These are phyloP conservation scores for Mus minutoides DNA, from an alignment of 2,797 vertebrate genomes.

Conservation along the genomic window DNA sequence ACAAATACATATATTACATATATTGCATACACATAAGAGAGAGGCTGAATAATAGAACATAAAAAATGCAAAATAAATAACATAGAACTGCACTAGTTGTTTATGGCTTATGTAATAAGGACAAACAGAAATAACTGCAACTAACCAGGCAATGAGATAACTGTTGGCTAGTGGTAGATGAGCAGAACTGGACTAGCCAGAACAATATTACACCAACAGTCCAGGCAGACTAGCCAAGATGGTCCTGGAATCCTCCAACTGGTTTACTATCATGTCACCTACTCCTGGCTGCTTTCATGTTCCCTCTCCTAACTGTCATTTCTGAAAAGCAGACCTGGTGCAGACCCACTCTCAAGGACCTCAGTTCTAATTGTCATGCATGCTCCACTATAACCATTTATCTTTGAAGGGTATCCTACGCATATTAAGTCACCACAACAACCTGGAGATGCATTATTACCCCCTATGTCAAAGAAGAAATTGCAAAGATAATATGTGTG, in stretches of 20 bases:
- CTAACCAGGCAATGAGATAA: neutral
- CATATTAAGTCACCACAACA: neutral
- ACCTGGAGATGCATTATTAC: neutral
- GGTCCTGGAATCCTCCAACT: neutral
- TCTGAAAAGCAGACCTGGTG: neutral
- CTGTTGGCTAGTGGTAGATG: neutral
- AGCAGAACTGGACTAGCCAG: rapidly evolving
- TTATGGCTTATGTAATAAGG: neutral
- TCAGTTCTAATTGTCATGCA: neutral
- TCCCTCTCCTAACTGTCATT: neutral
- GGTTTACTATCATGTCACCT: neutral
- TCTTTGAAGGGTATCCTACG: neutral
- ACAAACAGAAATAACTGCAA: neutral
- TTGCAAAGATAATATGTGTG: neutral
- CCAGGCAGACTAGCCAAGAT: neutral
- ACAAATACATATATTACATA: neutral
- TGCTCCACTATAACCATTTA: neutral
- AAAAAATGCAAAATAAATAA: constrained; percentile 10
- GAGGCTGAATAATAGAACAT: neutral
- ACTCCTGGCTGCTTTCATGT: neutral
- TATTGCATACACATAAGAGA: neutral
- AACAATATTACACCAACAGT: neutral
- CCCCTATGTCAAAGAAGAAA: constrained; percentile 13
- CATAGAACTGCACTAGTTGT: neutral
- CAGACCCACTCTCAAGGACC: neutral